Evolutionary conservation across 1,140 invertebrate species (phyloP).

Genomic region (Bactericera cockerelli): DNA sequence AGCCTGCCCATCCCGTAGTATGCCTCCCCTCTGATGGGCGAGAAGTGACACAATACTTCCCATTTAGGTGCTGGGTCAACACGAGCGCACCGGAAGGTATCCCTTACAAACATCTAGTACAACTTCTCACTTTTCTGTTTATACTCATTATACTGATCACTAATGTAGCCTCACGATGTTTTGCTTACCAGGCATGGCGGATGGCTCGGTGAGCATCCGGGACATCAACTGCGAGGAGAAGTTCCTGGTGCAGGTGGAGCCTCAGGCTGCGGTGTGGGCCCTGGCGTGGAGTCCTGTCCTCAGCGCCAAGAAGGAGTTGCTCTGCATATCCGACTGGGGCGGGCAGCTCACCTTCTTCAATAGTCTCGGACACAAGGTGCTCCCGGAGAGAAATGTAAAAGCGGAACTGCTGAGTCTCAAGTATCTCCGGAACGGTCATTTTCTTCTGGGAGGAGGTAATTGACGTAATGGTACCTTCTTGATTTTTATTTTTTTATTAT

Average conservation of each 20-base stretch:
- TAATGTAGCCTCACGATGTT: no score
- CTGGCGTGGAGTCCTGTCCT: constrained; percentile 61
- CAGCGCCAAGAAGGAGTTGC: constrained; percentile 37
- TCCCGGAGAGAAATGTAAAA: constrained; percentile 37
- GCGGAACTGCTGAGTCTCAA: constrained; percentile 66
- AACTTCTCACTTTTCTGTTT: no score
- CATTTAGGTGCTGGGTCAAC: no score
- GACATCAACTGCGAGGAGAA: constrained; percentile 86
- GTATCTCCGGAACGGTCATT: constrained; percentile 68
- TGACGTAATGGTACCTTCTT: no score
- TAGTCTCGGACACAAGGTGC: constrained; percentile 62
- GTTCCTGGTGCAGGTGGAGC: constrained; percentile 67
- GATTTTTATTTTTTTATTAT: no score
- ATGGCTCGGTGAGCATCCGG: constrained; percentile 76
- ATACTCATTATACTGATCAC: no score
- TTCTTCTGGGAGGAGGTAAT: constrained; percentile 59
- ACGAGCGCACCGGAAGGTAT: no score
- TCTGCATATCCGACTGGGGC: constrained; percentile 89
- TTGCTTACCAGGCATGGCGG: constrained; percentile 38
- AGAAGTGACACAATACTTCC: no score
- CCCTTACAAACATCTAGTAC: no score
- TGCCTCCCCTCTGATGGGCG: no score
- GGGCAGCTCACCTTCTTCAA: constrained; percentile 86
- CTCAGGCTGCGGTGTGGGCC: constrained; percentile 66
- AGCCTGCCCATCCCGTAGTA: no score